Evolutionary conservation across 2,888 invertebrate genomes (phyloP).

Genomic region (Hipparchia sbordonii): DNA sequence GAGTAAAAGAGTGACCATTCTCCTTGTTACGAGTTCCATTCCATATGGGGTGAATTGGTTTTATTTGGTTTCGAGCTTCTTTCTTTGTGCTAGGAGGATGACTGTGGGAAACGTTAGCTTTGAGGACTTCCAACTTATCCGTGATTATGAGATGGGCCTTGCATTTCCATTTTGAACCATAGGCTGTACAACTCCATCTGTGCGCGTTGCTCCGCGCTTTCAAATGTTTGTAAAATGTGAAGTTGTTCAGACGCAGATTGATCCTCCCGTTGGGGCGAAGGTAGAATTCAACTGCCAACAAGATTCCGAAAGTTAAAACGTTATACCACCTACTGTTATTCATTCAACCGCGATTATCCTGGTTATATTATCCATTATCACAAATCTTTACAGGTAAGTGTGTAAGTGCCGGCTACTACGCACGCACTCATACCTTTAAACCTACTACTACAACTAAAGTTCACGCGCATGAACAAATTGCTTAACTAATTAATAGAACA

Average conservation of each 20-base stretch:
- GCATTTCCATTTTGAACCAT: constrained; percentile 72
- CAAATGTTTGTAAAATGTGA: constrained; percentile 72
- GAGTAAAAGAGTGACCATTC: constrained; percentile 33
- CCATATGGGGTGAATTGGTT: constrained; percentile 33
- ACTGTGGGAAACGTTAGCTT: constrained; percentile 64
- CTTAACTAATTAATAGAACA: not conserved
- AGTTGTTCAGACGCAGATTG: constrained; percentile 71
- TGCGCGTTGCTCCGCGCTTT: constrained; percentile 67
- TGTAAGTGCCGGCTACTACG: not conserved
- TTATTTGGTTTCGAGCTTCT: constrained; percentile 36
- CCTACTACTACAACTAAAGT: not conserved
- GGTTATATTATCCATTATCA: not conserved
- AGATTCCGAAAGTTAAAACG: constrained; percentile 28
- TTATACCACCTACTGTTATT: not conserved
- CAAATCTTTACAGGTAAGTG: not conserved
- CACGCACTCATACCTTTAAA: not conserved
- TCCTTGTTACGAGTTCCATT: constrained; percentile 43
- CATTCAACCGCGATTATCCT: not conserved
- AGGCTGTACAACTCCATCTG: constrained; percentile 74
- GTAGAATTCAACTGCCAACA: constrained; percentile 60
- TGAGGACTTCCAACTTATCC: constrained; percentile 67
- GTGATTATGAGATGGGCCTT: constrained; percentile 72
- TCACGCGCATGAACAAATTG: not conserved
- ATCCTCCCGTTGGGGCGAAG: constrained; percentile 69
- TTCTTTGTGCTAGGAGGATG: constrained; percentile 61